Base-by-base conservation (phyloP, 2,888 invertebrate species). In the Xestoiulus laeticollis region DNA sequence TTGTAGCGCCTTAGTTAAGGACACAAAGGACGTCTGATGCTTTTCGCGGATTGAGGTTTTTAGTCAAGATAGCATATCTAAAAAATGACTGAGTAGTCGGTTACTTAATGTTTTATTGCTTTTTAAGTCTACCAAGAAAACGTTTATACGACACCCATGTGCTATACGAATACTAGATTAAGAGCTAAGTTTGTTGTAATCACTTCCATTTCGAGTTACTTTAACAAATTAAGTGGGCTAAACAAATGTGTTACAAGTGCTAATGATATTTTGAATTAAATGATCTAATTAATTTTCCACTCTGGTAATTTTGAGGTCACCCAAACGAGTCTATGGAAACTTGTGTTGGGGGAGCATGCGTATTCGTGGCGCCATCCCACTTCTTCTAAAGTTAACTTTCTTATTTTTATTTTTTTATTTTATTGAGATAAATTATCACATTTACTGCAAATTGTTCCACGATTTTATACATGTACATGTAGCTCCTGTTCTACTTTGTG, bases 251-350 rank as follows among this genome's bases (percentile, higher is more conserved):
- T 53, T 53, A 19, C 44, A n/a, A n/a, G n/a, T 4, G 53, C 19
- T 53, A 19, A 19, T n/a, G n/a, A n/a, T 59, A n/a, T 59, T 59
- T 22, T 2, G 59, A n/a, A 59, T n/a, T 22, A n/a, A 59, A 59
- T 59, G 59, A 19, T 19, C 59, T 22, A 16, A 59, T 59, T 59
- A 59, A 22, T n/a, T 59, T 59, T 59, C 59, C 59, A 22, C 59
- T n/a, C 59, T n/a, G 59, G 59, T 59, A n/a, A 59, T 59, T 59
- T 59, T 59, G n/a, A 59, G 59, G 59, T 59, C 59, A 59, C 59
- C n/a, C n/a, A 59, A 59, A 59, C 59, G n/a, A 59, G 59, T 59
- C 59, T 59, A 22, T 5, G n/a, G 19, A 59, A 22, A 59, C 59
- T 59, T 59, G 59, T 59, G 59, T n/a, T n/a, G n/a, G 59, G n/a